Base-by-base conservation (phyloP, 2,113 vertebrate species). In the Datnioides undecimradiatus region DNA sequence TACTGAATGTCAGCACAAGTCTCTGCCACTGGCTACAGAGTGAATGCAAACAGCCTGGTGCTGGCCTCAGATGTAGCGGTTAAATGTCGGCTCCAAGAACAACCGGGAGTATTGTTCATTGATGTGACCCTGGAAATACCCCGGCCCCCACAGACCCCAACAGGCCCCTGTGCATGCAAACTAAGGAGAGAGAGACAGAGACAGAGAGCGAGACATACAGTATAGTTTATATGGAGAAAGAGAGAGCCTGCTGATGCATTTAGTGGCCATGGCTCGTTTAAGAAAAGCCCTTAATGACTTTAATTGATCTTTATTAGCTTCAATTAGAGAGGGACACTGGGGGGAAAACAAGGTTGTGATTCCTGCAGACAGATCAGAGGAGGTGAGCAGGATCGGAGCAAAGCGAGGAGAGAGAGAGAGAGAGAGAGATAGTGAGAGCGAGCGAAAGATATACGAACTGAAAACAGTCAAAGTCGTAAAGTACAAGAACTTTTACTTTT, bases 271-370 rank as follows among this genome's bases (percentile, higher is more conserved):
- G 60, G 66, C 80, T 84, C 76, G 45, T 90, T 77, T 79, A 90
- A 76, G 84, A 88, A 83, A 90, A 90, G 84, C 73, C 76, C 68
- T 80, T 91, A 92, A 91, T 93, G 90, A 87, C 89, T 91, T 90
- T 83, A 92, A 93, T 89, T 90, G 90, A 92, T 93, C 87, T 92
- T 85, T 93, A 92, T 91, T 92, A 90, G 90, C 86, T 91, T 81
- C 84, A 91, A 89, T 92, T 91, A 93, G 73, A 79, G 76, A 60
- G 63, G 66, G 86, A 90, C 91, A 91, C 70, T 79, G 73, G 73
- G 85, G 85, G 72, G 31, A 64, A 85, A 90, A 89, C 84, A 83
- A 86, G 87, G 79, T 72, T 74, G 80, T 86, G 82, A 87, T 85
- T 91, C 80, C 67, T 87, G 82, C 59, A 87, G 87, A 88, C 49